These are phyloP conservation scores for Tretioscincus oriximinensis DNA, from an alignment of 2,113 vertebrate species.

Conservation along the genomic window DNA sequence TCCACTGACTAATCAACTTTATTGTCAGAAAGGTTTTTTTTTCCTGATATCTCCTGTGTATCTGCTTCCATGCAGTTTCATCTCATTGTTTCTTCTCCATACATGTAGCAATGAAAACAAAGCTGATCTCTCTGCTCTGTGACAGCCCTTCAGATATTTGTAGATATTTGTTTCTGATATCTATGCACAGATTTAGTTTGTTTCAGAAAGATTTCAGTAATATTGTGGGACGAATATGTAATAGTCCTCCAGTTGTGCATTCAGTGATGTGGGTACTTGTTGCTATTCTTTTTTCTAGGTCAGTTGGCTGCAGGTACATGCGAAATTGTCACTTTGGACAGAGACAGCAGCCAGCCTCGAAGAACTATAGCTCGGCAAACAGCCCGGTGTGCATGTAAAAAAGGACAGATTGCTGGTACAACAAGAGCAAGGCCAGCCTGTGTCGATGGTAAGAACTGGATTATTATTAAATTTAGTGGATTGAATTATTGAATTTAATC, in stretches of 20 bases:
- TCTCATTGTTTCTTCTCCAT: too few relatives aligned
- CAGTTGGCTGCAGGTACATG: conserved; percentile 97
- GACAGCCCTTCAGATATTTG: too few relatives aligned
- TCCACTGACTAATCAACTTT: conserved; percentile 20
- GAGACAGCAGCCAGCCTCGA: conserved; percentile 95
- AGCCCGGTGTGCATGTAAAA: conserved; percentile 97
- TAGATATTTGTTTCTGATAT: conserved; percentile 53
- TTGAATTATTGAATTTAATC: too few relatives aligned
- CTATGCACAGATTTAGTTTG: conserved; percentile 63
- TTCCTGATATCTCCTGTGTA: too few relatives aligned
- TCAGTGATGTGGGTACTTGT: conserved; percentile 69
- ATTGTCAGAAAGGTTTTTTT: too few relatives aligned
- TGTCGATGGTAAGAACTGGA: conserved; percentile 89
- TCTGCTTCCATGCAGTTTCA: too few relatives aligned
- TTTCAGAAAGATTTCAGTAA: conserved; percentile 29
- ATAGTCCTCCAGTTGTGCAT: conserved; percentile 60
- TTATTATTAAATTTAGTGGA: conserved; percentile 51
- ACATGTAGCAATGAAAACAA: too few relatives aligned
- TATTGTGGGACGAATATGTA: conserved; percentile 14
- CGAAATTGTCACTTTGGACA: conserved; percentile 97
- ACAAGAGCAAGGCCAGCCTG: conserved; percentile 97
- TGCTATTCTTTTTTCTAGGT: conserved; percentile 82
- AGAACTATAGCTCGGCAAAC: conserved; percentile 98
- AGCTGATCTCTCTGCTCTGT: too few relatives aligned
- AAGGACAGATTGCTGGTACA: conserved; percentile 98